These are phyloP conservation scores for Ametastegia equiseti DNA, from an alignment of 2,888 invertebrate species.

Conservation along the genomic window DNA sequence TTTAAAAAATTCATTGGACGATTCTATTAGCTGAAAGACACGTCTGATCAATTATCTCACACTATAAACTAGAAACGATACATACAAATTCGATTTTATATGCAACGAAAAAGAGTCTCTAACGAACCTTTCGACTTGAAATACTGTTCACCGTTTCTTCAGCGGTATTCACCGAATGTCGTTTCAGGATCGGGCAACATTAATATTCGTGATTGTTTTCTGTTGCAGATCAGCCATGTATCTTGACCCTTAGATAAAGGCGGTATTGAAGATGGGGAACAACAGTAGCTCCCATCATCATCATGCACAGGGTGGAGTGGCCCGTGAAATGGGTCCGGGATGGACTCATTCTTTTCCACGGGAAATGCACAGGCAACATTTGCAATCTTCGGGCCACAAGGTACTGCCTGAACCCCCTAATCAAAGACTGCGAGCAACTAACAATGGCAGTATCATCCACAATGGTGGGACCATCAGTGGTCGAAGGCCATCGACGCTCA, in stretches of 20 bases:
- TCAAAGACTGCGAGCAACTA: slow-evolving; percentile 85
- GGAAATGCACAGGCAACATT: slow-evolving; percentile 62
- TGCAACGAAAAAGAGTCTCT: not conserved
- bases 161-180: not conserved
- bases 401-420: slow-evolving; percentile 85
- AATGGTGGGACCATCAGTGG: slow-evolving; percentile 91
- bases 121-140: not conserved
- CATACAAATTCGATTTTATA: not conserved
- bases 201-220: not conserved
- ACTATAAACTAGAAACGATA: too few species aligned
- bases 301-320: slow-evolving; percentile 55
- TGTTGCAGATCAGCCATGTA: slow-evolving; percentile 17
- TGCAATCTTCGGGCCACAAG: slow-evolving; percentile 74
- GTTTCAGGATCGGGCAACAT: not conserved
- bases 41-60: too few species aligned
- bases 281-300: slow-evolving; percentile 65
- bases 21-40: not conserved
- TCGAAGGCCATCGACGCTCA: slow-evolving; percentile 77
- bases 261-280: slow-evolving; percentile 64
- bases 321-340: slow-evolving; percentile 63
- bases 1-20: not conserved
- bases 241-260: slow-evolving; percentile 14
- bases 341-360: slow-evolving; percentile 71
- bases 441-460: slow-evolving; percentile 90
- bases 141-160: not conserved